Base-by-base conservation (phyloP, 2,888 invertebrate species). In the Caradrina kadenii region DNA sequence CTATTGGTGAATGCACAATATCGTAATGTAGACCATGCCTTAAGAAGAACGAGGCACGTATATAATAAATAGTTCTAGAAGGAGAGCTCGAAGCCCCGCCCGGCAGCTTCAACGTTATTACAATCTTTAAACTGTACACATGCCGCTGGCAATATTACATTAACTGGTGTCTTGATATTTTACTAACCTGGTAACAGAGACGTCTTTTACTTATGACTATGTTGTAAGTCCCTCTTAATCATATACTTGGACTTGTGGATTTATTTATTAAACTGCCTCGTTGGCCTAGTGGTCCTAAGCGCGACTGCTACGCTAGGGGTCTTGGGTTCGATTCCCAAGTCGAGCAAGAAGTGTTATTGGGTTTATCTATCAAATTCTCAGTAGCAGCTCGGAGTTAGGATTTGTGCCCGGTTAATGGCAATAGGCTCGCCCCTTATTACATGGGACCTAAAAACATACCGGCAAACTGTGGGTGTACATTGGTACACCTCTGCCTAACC, bases 91-190 rank as follows among this genome's bases (percentile, higher is more conserved):
- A 56, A 64, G 26, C 35, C 42, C 35, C 8, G 15, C 60, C 4
- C 26, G 35, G 49, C 21, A 13, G 39, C 13, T 56, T 19, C 60
- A 26, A 54, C 45, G 63, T 66, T 67, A 66, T 63, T 78, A 61
- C 45, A 72, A 72, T 77, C 56, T 78, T 75, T 60, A 73, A 59
- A 74, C 63, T 60, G 42, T 49, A 67, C 59, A 56, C 55, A 60
- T 39, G 55, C 68, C 55, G 22, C 52, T 7, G 63, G 50, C 50
- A 22, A 55, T 64, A 73, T 64, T 67, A 73, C 63, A 78, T 64
- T 67, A 78, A 63, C 66, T 67, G 17, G 19, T 49, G 42, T 19
- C 8, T 26, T 55, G 22, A 21, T 31, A n/a, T 50, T 71, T 77
- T 21, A 49, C 22, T 55, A 22, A 52, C 39, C 50, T 50, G 21